Base-by-base conservation (phyloP, 64 coral and sea anemone genomes). In the Stichodactyla helianthus region DNA sequence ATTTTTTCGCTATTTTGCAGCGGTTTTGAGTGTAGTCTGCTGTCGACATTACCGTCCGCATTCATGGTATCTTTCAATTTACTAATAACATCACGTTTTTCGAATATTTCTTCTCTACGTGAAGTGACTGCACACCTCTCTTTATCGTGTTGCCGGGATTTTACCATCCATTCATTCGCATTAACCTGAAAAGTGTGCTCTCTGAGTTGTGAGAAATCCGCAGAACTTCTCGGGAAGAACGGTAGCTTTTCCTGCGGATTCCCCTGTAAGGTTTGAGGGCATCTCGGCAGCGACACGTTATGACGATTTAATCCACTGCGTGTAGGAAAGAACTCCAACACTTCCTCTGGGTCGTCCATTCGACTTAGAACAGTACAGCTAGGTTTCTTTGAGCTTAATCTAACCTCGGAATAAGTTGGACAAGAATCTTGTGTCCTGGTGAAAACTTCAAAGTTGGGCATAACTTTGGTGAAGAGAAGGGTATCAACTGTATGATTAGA, bases 311-410 rank as follows among this genome's bases (percentile, higher is more conserved):
- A 74, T 5, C 25, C 7, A 11, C 68, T 31, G 20, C 0, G 10
- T 8, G 68, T 0, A 7, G 78, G 16, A 52, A 50, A 81, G 19
- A 81, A 54, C n/a, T 81, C 78, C 20, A 51, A 81, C 15, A 52
- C 78, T 19, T 81, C 78, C 13, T 81, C 78, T 18, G 78, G 78
- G n/a, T 81, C 78, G 51, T 81, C 78, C 78, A 81, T 81, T 81
- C 78, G n/a, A 28, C 26, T 54, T 13, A 54, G 52, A 19, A 81
- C 5, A 20, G 17, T 54, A 19, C 1, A 78, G 10, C 78, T 51
- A 8, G 27, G 20, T 54, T 81, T 53, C 50, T 81, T 81, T 19
- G 12, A 31, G 16, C 16, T 50, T 3, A 79, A 19, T 25, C 31
- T 52, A 14, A 79, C 7, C 17, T 54, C 6, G 20, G 78, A 50